These are phyloP conservation scores for Sipha maydis DNA, from an alignment of 2,888 invertebrate genomes.

Conservation along the genomic window DNA sequence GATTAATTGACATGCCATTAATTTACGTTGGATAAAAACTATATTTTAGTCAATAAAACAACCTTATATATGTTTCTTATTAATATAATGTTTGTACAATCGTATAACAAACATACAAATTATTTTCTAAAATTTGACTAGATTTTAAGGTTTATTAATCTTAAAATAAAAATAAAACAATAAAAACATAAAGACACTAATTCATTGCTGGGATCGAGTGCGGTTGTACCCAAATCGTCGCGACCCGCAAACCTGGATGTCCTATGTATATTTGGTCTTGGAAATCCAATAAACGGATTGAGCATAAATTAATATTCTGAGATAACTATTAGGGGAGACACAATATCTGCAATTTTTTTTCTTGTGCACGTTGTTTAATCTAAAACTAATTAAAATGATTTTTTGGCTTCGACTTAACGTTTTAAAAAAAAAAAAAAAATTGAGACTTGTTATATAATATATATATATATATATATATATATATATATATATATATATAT, in stretches of 20 bases:
- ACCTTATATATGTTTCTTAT: slow-evolving; percentile 4
- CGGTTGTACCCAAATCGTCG: not conserved
- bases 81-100: not conserved
- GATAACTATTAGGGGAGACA: not conserved
- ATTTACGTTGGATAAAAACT: slow-evolving; percentile 27
- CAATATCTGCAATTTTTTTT: not conserved
- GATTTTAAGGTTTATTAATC: slow-evolving; percentile 44
- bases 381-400: slow-evolving; percentile 28
- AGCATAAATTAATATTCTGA: slow-evolving; percentile 7
- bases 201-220: not conserved
- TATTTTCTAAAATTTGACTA: slow-evolving; percentile 57
- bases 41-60: not conserved
- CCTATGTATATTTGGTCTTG: slow-evolving; percentile 42
- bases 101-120: slow-evolving; percentile 28
- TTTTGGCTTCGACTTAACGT: slow-evolving; percentile 45
- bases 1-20: slow-evolving; percentile 59
- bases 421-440: not conserved
- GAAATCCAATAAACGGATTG: slow-evolving; percentile 43
- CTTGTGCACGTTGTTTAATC: not conserved
- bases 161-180: slow-evolving; percentile 7
- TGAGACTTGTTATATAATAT: not conserved
- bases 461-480: not conserved
- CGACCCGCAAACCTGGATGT: not conserved
- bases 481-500: not conserved
- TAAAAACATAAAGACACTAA: slow-evolving; percentile 8